Evolutionary conservation across 2,797 vertebrate species (phyloP).

Genomic region (Tamandua tetradactyla): DNA sequence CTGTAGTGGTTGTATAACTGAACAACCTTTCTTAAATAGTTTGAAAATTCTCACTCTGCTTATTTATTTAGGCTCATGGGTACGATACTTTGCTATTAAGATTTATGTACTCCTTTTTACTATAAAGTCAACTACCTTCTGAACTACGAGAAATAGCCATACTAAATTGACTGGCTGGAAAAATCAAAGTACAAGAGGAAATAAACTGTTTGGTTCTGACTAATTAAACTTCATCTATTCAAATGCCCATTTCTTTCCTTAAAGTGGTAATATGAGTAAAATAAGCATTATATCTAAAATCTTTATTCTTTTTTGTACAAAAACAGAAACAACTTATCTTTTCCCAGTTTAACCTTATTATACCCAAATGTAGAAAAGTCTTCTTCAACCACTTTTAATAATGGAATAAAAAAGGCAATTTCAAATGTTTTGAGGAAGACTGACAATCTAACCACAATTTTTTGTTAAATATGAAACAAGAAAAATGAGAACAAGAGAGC

Average conservation of each 20-base stretch:
- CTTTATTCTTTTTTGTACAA: slow-evolving; percentile 1
- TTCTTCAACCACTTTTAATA: too few species aligned
- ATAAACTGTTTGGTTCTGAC: slow-evolving; percentile 14
- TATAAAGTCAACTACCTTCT: slow-evolving; percentile 22
- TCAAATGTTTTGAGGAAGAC: not conserved
- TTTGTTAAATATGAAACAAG: not conserved
- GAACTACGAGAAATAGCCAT: slow-evolving; percentile 48
- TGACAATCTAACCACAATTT: not conserved
- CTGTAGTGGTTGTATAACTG: not conserved
- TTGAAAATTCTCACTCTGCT: slow-evolving; percentile 39
- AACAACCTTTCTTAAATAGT: slow-evolving; percentile 43
- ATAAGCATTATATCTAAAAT: not conserved
- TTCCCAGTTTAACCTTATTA: not conserved
- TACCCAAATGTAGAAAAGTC: not conserved
- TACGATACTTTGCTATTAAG: slow-evolving; percentile 43
- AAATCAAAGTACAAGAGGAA: slow-evolving; percentile 41
- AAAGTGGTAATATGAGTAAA: not conserved
- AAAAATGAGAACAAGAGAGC: not conserved
- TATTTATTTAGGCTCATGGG: slow-evolving; percentile 53
- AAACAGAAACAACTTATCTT: not conserved
- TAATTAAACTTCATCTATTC: slow-evolving; percentile 1
- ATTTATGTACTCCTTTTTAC: slow-evolving; percentile 50
- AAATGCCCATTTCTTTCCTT: slow-evolving; percentile 21
- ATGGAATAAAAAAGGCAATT: not conserved
- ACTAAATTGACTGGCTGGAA: slow-evolving; percentile 43